Evolutionary conservation across 2,888 invertebrate genomes (phyloP).

Genomic region (Drosophila nigricruria): DNA sequence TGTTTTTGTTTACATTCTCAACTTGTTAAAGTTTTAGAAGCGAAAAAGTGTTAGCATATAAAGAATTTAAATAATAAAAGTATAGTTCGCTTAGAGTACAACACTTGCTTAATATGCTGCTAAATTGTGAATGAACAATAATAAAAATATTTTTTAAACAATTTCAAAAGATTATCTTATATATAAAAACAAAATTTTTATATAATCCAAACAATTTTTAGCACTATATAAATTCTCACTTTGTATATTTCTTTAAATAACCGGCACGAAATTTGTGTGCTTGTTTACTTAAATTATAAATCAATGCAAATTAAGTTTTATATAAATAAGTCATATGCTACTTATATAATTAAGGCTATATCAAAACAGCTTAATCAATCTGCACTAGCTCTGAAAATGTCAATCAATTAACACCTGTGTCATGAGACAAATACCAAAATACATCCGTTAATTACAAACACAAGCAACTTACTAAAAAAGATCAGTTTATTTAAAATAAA

Average conservation of each 20-base stretch:
- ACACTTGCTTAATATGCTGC: neutral
- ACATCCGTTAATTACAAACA: slow-evolving; percentile 27
- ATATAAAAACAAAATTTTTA: neutral
- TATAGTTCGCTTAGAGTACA: neutral
- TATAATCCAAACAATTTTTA: neutral
- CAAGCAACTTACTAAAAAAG: neutral
- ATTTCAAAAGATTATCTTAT: neutral
- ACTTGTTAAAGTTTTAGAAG: neutral
- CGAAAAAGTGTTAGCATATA: neutral
- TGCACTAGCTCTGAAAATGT: neutral
- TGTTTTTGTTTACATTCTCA: neutral
- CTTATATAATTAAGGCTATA: too few relatives aligned
- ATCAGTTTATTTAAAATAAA: slow-evolving; percentile 3
- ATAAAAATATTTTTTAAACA: neutral
- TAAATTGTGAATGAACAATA: neutral
- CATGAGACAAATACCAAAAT: slow-evolving; percentile 1
- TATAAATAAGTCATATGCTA: neutral
- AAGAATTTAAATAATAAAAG: neutral
- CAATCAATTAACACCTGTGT: slow-evolving; percentile 7
- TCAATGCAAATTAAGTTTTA: neutral
- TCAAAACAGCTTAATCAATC: neutral
- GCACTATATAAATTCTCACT: neutral
- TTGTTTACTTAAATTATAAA: neutral
- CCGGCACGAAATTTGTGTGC: too few relatives aligned
- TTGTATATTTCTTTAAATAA: neutral